Conservation (phyloP, 1,140 invertebrate genomes). For the Zophobas atratus region DNA sequence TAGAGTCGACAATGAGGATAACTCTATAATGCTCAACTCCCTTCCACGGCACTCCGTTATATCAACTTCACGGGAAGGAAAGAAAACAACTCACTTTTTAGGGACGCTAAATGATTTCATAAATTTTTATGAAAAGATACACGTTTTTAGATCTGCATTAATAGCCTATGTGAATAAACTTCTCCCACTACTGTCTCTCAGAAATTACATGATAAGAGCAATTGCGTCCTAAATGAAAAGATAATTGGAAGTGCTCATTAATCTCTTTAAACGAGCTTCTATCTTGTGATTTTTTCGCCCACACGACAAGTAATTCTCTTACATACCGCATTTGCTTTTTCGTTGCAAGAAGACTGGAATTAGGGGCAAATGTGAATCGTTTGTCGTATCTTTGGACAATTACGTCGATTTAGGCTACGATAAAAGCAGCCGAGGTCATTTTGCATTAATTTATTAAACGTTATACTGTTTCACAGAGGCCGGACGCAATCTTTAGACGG, state of each 20-base stretch:
- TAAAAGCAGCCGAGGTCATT: constrained; percentile 43
- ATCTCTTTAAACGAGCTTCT: constrained; percentile 30
- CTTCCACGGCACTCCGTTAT: constrained; percentile 20
- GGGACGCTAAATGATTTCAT: constrained; percentile 27
- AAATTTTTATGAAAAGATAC: constrained; percentile 34
- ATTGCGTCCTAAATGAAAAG: constrained; percentile 18
- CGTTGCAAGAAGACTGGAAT: constrained; percentile 42
- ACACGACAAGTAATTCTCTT: constrained; percentile 17
- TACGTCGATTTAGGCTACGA: constrained; percentile 40
- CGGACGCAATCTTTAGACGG: constrained; percentile 43
- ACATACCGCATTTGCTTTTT: constrained; percentile 40
- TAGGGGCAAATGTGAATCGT: constrained; percentile 38
- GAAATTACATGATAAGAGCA: constrained; percentile 10
- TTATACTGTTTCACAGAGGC: constrained; percentile 42
- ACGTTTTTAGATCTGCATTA: constrained; percentile 15
- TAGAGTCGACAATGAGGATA: constrained; percentile 58
- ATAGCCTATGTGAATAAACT: neutral
- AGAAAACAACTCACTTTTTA: constrained; percentile 32
- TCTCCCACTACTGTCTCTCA: neutral
- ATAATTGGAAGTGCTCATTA: constrained; percentile 37
- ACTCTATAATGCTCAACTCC: constrained; percentile 53
- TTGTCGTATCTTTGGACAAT: constrained; percentile 37
- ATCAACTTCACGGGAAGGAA: constrained; percentile 19
- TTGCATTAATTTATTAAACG: constrained; percentile 48
- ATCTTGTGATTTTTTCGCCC: constrained; percentile 24